These are phyloP conservation scores for Poeciliopsis infans DNA, from an alignment of 2,797 vertebrate species.

Conservation along the genomic window DNA sequence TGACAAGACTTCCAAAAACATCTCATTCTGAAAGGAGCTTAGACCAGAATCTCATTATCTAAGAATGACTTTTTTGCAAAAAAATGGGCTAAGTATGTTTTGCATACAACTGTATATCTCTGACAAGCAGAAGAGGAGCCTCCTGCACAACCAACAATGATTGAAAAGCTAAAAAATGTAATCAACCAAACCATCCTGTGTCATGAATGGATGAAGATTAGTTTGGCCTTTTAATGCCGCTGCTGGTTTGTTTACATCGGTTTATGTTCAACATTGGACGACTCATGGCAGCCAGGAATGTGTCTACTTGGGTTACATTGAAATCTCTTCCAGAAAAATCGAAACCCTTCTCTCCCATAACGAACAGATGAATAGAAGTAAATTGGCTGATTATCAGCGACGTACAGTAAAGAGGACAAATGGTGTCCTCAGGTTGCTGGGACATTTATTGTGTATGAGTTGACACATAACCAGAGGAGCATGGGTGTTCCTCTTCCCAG, in stretches of 20 bases:
- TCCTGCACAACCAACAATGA: no score
- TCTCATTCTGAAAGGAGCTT: no score
- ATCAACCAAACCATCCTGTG: not conserved
- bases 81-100: no score
- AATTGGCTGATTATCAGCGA: slow-evolving; percentile 21
- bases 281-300: not conserved
- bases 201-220: not conserved
- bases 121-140: no score
- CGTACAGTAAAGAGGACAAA: slow-evolving; percentile 55
- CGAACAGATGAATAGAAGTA: slow-evolving; percentile 24
- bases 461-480: slow-evolving; percentile 68
- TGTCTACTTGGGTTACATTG: not conserved
- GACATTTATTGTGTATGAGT: slow-evolving; percentile 59
- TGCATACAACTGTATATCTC: no score
- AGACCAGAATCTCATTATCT: no score
- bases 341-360: not conserved
- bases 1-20: no score
- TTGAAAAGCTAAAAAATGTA: not conserved
- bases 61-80: no score
- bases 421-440: slow-evolving; percentile 48
- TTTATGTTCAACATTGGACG: not conserved
- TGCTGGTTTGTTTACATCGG: not conserved
- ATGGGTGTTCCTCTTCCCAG: slow-evolving; percentile 83
- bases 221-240: not conserved
- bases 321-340: not conserved